These are phyloP conservation scores for Cyclophora punctaria DNA, from an alignment of 2,888 invertebrate species.

Conservation along the genomic window DNA sequence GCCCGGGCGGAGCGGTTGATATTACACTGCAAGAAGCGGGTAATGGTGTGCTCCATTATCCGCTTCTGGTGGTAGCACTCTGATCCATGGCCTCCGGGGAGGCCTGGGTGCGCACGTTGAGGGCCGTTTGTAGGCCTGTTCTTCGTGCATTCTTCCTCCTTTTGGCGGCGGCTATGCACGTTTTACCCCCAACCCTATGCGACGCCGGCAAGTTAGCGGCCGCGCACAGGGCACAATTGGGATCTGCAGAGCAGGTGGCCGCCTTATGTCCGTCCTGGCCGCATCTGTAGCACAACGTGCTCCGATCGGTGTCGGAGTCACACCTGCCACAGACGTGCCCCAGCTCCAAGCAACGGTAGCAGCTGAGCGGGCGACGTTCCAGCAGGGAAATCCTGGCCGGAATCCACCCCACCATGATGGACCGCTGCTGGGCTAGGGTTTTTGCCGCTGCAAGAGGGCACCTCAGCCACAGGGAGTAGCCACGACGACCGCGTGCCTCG, in stretches of 20 bases:
- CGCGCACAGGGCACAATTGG: constrained; percentile 1
- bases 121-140: no score
- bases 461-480: not conserved
- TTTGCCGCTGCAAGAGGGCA: not conserved
- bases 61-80: not conserved
- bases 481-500: no score
- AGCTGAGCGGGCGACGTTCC: not conserved
- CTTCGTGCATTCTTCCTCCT: no score
- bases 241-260: not conserved
- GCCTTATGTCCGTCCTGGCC: constrained; percentile 1
- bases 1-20: not conserved
- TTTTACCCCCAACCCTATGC: constrained; percentile 1
- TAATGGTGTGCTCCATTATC: not conserved
- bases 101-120: no score
- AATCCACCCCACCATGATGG: not conserved
- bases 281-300: constrained; percentile 11
- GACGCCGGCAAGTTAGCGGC: not conserved
- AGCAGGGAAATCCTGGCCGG: constrained; percentile 1
- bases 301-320: constrained; percentile 1
- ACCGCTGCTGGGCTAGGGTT: not conserved
- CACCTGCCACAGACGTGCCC: constrained; percentile 14
- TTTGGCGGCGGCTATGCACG: not conserved
- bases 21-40: not conserved
- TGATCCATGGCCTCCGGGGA: no score
- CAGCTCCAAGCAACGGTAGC: constrained; percentile 2